These are phyloP conservation scores for Zeus faber DNA, from an alignment of 2,113 vertebrate genomes.

Conservation along the genomic window DNA sequence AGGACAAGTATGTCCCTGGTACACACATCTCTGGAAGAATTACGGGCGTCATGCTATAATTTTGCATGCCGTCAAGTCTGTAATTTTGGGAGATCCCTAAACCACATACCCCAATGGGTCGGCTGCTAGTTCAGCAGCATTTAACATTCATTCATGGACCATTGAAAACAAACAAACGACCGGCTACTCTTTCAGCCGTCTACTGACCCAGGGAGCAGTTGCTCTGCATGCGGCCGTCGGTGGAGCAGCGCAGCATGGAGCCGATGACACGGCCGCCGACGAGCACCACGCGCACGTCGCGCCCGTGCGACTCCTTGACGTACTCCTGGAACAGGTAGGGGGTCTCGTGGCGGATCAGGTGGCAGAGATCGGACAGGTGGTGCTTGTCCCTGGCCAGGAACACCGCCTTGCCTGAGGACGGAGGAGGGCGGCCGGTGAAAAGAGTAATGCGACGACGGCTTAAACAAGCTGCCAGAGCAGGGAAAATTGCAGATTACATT, in stretches of 20 bases:
- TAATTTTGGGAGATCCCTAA: too few species aligned
- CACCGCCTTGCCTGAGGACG: slow-evolving; percentile 90
- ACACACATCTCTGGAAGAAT: too few species aligned
- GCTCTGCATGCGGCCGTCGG: slow-evolving; percentile 90
- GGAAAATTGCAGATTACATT: too few species aligned
- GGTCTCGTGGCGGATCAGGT: slow-evolving; percentile 86
- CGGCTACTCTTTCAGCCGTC: too few species aligned
- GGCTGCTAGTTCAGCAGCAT: too few species aligned
- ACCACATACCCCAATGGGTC: too few species aligned
- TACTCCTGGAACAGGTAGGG: slow-evolving; percentile 93
- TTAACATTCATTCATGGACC: too few species aligned
- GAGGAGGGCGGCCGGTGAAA: background rate
- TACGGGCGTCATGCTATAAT: too few species aligned
- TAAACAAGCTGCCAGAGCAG: too few species aligned
- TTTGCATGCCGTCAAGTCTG: too few species aligned
- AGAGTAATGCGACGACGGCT: background rate
- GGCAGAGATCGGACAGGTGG: slow-evolving; percentile 86
- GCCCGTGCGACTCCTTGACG: slow-evolving; percentile 87
- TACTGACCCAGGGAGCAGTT: slow-evolving; percentile 82
- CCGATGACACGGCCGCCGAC: slow-evolving; percentile 86
- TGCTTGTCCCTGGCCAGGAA: slow-evolving; percentile 89
- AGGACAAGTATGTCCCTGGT: too few species aligned
- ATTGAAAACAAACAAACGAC: too few species aligned
- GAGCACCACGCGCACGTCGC: slow-evolving; percentile 86
- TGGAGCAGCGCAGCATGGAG: slow-evolving; percentile 89